phyloP scores from a whole-genome alignment of 2,888 invertebrate genomes.

The Hermodice carunculata region DNA sequence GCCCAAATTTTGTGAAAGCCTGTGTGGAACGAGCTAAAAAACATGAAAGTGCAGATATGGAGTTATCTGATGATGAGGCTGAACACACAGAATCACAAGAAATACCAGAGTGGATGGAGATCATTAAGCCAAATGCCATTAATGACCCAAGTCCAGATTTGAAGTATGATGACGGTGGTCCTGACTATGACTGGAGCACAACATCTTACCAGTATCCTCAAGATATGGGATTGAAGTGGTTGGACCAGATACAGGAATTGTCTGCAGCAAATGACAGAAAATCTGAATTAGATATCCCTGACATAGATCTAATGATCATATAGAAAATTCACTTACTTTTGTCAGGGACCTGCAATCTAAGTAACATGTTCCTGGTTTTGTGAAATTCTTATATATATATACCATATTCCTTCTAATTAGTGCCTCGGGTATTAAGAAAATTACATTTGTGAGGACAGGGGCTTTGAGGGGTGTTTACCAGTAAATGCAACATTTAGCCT shows the following conservation, averaged over 20 bases:
- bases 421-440: no score
- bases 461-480: no score
- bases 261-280: neutral
- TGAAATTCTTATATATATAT: no score
- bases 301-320: slow-evolving; percentile 22
- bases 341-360: no score
- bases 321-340: no score
- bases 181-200: slow-evolving; percentile 28
- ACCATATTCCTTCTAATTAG: no score
- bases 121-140: slow-evolving; percentile 24
- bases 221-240: slow-evolving; percentile 23
- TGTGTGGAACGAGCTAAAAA: slow-evolving; percentile 5
- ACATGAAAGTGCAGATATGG: neutral
- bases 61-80: neutral
- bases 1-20: slow-evolving; percentile 30
- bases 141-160: slow-evolving; percentile 16
- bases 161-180: slow-evolving; percentile 42
- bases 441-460: no score
- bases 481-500: no score
- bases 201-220: slow-evolving; percentile 17
- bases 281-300: slow-evolving; percentile 20
- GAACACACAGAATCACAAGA: slow-evolving; percentile 15
- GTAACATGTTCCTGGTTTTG: no score
- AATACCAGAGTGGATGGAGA: slow-evolving; percentile 40
- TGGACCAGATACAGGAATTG: slow-evolving; percentile 7